Evolutionary conservation across 2,797 vertebrate genomes (phyloP).

Genomic region (Danio tinwini): DNA sequence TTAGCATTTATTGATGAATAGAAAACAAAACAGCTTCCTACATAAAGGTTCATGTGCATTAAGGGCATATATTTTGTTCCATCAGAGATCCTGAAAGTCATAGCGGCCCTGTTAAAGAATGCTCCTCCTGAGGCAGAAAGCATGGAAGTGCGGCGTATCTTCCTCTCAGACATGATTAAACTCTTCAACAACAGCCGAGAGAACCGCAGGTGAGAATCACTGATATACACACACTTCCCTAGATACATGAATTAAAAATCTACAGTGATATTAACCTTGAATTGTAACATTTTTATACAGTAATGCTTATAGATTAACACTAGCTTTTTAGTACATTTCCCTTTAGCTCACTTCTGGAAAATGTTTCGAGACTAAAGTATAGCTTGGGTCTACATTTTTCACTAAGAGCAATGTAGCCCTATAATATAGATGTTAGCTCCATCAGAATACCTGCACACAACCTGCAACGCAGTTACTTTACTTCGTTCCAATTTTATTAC

Average conservation of each 20-base stretch:
- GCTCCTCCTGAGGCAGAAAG: constrained; percentile 84
- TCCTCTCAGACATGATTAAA: constrained; percentile 99
- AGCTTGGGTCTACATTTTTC: too few relatives aligned
- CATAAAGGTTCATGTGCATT: not conserved
- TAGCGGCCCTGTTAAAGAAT: constrained; percentile 90
- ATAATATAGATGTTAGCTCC: too few relatives aligned
- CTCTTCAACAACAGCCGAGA: constrained; percentile 98
- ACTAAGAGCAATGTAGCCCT: too few relatives aligned
- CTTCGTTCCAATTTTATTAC: too few relatives aligned
- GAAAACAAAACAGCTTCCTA: not conserved
- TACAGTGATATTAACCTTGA: too few relatives aligned
- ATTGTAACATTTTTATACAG: not conserved
- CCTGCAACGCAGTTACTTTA: too few relatives aligned
- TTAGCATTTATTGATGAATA: not conserved
- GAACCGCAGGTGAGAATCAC: constrained; percentile 88
- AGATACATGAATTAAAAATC: not conserved
- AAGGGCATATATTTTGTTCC: not conserved
- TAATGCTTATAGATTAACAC: not conserved
- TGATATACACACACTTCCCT: not conserved
- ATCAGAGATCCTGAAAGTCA: constrained; percentile 94
- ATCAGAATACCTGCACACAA: too few relatives aligned
- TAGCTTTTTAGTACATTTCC: too few relatives aligned
- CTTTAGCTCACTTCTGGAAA: too few relatives aligned
- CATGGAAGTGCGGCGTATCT: constrained; percentile 92
- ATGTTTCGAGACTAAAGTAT: too few relatives aligned